These are phyloP conservation scores for Lepidocyrtoides sp. DNA, from an alignment of 2,888 invertebrate species.

Conservation along the genomic window DNA sequence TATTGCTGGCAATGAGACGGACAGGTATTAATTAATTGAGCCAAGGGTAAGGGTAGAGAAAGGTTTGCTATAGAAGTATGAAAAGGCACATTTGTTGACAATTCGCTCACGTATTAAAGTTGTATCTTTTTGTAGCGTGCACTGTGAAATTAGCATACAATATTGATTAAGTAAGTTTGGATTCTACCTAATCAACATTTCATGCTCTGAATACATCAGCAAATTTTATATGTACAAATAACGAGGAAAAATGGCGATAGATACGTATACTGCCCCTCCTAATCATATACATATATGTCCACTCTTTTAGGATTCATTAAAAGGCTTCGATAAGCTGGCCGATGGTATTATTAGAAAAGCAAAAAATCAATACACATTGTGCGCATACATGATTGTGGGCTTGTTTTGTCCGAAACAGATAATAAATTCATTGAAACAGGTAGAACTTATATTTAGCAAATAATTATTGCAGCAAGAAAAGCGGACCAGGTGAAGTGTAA, in stretches of 20 bases:
- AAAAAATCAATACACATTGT: neutral
- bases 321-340: neutral
- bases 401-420: too few species aligned
- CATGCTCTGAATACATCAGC: neutral
- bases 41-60: neutral
- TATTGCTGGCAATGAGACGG: neutral
- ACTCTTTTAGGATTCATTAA: too few species aligned
- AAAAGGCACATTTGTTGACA: neutral
- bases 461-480: too few species aligned
- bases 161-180: conserved; percentile 31
- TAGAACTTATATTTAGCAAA: neutral
- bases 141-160: conserved; percentile 45
- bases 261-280: too few species aligned
- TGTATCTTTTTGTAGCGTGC: conserved; percentile 24
- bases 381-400: too few species aligned
- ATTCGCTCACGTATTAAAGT: neutral
- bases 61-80: neutral
- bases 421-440: too few species aligned
- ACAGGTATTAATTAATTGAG: conserved; percentile 1
- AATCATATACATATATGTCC: neutral
- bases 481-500: too few species aligned
- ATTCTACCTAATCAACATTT: conserved; percentile 16
- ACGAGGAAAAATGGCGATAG: neutral
- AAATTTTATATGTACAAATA: neutral
- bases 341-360: neutral